Base-by-base conservation (phyloP, 2,113 vertebrate species). In the Progne subis region DNA sequence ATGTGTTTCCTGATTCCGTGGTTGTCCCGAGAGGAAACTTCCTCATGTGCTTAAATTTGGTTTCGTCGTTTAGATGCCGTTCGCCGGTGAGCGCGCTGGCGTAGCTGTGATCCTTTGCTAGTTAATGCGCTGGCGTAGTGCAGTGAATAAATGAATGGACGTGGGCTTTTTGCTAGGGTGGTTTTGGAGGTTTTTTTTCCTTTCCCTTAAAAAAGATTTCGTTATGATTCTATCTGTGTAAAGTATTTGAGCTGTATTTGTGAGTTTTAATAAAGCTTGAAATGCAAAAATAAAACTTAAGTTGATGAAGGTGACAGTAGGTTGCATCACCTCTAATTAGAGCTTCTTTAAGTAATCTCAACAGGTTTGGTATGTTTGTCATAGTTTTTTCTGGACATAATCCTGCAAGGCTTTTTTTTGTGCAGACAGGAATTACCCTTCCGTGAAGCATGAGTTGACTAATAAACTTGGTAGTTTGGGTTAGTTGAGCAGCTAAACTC, bases 191-290 rank as follows among this genome's bases (percentile, higher is more conserved):
- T 2, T 15, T 18, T 16, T 18, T 41, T 49, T 6, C 14, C 6
- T 53, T 46, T 14, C 9, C 2, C 8, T 17, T 44, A 15, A 10
- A 12, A 64, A 49, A 34, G 3, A 2, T 25, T 41, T 14, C 1
- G 0, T 47, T 70, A 6, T 47, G 6, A 8, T 1, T 37, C 4
- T 49, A 0, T 39, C 6, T 26, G 18, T 57, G 3, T 57, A 8
- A 61, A 72, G 7, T 26, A 25, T 25, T 60, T 52, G 12, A 26
- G 5, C 5, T 46, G 0, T 41, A 2, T 41, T 44, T 47, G 1
- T 65, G 12, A 28, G 25, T 61, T 83, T 17, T n/a, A n/a, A 37
- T 37, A 47, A 57, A 4, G 1, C 3, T 12, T 39, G 20, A 75
- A 64, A 39, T 29, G 25, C 9, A 13, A 18, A 55, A 69, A 16